Percentiles rank a stretch among this genome's conserved stretches.
phyloP scores from a whole-genome alignment of 2,113 vertebrate genomes.

The Penelope pileata region DNA sequence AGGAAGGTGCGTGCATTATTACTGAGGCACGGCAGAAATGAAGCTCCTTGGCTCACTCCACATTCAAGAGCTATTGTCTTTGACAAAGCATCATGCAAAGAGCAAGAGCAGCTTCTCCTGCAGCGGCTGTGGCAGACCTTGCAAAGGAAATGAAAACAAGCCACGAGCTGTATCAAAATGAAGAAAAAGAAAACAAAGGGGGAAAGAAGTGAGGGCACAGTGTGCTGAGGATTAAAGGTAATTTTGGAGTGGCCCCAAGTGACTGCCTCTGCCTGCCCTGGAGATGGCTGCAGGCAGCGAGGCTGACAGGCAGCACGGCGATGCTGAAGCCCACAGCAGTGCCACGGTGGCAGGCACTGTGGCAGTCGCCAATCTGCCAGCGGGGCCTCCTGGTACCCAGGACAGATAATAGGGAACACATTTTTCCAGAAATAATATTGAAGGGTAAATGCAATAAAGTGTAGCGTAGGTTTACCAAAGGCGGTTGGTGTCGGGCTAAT shows the following conservation, averaged over 20 bases:
- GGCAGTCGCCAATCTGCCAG: not conserved
- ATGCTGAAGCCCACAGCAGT: not conserved
- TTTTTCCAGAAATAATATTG: not conserved
- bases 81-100: slow-evolving; percentile 5
- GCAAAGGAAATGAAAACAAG: slow-evolving; percentile 34
- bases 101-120: slow-evolving; percentile 6
- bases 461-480: not conserved
- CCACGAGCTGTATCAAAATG: not conserved
- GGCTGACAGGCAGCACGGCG: not conserved
- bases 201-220: not conserved
- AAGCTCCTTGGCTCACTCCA: not conserved
- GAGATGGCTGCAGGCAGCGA: not conserved
- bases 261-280: not conserved
- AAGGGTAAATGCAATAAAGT: not conserved
- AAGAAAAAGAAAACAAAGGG: not conserved
- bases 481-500: not conserved
- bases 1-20: not conserved
- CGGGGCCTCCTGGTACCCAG: not conserved
- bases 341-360: not conserved
- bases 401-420: not conserved
- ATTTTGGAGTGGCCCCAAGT: slow-evolving; percentile 2
- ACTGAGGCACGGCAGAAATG: not conserved
- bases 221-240: not conserved
- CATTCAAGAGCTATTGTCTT: slow-evolving; percentile 2
- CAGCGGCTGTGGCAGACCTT: not conserved